Conservation (phyloP, 2,797 vertebrate genomes). For the Aplochiton taeniatus region DNA sequence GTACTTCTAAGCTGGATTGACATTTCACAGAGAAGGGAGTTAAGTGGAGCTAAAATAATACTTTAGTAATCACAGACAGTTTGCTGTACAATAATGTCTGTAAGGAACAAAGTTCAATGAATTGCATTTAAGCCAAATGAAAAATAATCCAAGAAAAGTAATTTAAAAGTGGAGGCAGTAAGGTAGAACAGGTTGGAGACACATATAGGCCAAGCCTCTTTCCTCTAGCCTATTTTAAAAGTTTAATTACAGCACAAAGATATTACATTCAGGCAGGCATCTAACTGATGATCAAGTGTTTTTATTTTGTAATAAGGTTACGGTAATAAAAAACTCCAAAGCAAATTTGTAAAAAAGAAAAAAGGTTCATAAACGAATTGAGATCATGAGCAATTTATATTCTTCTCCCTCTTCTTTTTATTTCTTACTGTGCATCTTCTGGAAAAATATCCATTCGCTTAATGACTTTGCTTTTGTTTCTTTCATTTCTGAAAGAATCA, state of each 20-base stretch:
- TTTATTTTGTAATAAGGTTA: constrained; percentile 49
- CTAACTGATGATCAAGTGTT: constrained; percentile 41
- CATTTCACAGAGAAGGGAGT: constrained; percentile 7
- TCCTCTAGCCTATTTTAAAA: constrained; percentile 60
- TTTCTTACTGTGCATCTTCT: too few relatives aligned
- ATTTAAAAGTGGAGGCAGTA: constrained; percentile 24
- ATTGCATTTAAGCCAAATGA: constrained; percentile 56
- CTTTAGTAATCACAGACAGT: constrained; percentile 70
- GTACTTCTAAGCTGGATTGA: not conserved
- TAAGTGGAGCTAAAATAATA: constrained; percentile 63
- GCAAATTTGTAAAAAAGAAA: constrained; percentile 59
- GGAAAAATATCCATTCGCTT: too few relatives aligned
- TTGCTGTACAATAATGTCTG: constrained; percentile 62
- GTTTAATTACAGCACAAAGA: constrained; percentile 54
- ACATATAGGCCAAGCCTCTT: constrained; percentile 29
- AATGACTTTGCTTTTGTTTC: too few relatives aligned
- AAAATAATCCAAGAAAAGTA: constrained; percentile 52
- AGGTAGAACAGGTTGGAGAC: too few relatives aligned
- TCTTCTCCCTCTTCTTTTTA: constrained; percentile 22
- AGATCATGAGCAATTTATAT: constrained; percentile 60
- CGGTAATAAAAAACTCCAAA: constrained; percentile 55
- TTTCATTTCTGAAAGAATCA: too few relatives aligned
- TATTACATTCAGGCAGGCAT: constrained; percentile 59
- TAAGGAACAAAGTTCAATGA: constrained; percentile 57
- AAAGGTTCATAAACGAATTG: constrained; percentile 50